Conservation (phyloP, 2,797 vertebrate species). For the Anniella stebbinsi region DNA sequence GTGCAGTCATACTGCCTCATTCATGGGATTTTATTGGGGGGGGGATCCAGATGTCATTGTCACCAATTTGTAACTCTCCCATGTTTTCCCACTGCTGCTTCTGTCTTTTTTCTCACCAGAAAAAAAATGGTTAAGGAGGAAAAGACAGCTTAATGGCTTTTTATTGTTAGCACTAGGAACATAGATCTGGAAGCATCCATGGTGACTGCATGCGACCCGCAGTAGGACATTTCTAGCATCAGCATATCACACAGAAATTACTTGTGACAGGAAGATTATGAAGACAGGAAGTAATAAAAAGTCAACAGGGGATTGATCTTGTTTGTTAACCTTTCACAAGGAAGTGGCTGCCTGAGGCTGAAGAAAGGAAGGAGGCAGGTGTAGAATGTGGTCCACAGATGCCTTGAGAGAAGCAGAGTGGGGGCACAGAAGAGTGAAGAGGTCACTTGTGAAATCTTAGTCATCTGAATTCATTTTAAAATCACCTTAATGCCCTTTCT, state of each 20-base stretch:
- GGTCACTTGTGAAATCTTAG: conserved; percentile 3
- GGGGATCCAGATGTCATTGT: too few species aligned
- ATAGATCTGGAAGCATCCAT: too few species aligned
- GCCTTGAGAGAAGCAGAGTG: background rate
- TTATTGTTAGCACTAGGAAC: too few species aligned
- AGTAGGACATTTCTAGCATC: background rate
- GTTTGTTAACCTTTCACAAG: background rate
- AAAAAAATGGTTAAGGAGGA: too few species aligned
- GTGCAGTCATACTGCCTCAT: too few species aligned
- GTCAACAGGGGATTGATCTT: background rate
- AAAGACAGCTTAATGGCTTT: too few species aligned
- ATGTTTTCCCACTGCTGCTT: too few species aligned
- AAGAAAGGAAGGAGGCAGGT: background rate
- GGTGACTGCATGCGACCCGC: background rate
- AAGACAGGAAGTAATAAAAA: background rate
- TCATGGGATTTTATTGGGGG: too few species aligned
- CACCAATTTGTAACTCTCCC: too few species aligned
- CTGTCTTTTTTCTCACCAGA: too few species aligned
- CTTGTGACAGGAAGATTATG: background rate
- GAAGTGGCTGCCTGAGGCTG: background rate
- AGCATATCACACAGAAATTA: background rate
- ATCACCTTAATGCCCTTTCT: conserved; percentile 65
- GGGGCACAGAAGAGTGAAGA: background rate
- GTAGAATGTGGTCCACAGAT: background rate
- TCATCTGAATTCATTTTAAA: conserved; percentile 54